Evolutionary conservation across 2,888 invertebrate genomes (phyloP).

Genomic region (Oscheius sp.): DNA sequence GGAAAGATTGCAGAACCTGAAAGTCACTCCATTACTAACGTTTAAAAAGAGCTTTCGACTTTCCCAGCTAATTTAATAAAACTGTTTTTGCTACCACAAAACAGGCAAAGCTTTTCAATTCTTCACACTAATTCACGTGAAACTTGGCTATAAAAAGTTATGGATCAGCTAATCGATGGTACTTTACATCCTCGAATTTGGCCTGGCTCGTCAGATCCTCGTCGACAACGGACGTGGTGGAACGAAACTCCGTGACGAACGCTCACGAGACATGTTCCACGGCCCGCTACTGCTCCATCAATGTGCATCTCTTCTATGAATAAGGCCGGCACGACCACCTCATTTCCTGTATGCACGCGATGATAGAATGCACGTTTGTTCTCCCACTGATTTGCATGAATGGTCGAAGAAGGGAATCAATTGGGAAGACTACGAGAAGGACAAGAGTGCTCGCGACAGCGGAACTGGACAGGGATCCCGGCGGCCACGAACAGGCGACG

Average conservation of each 20-base stretch:
- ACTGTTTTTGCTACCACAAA: no score
- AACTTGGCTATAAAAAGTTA: no score
- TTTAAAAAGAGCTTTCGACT: no score
- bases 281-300: slow-evolving; percentile 60
- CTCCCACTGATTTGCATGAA: slow-evolving; percentile 67
- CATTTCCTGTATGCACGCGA: slow-evolving; percentile 50
- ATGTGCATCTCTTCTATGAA: slow-evolving; percentile 58
- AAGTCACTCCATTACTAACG: background rate
- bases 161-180: slow-evolving; percentile 39
- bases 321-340: slow-evolving; percentile 66
- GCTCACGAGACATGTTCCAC: slow-evolving; percentile 33
- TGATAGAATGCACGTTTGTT: slow-evolving; percentile 63
- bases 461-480: slow-evolving; percentile 57
- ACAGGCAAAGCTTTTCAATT: no score
- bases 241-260: slow-evolving; percentile 74
- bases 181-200: slow-evolving; percentile 68
- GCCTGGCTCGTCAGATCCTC: slow-evolving; percentile 67
- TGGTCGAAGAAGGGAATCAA: slow-evolving; percentile 47
- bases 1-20: slow-evolving; percentile 30
- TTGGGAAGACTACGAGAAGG: background rate
- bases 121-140: no score
- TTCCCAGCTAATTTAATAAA: no score
- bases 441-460: slow-evolving; percentile 39
- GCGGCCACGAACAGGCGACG: slow-evolving; percentile 41
- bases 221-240: slow-evolving; percentile 83